Percentiles rank a stretch among this genome's conserved stretches.
Evolutionary conservation across 2,888 invertebrate species (phyloP).

Genomic region (Glaucopsyche alexis): DNA sequence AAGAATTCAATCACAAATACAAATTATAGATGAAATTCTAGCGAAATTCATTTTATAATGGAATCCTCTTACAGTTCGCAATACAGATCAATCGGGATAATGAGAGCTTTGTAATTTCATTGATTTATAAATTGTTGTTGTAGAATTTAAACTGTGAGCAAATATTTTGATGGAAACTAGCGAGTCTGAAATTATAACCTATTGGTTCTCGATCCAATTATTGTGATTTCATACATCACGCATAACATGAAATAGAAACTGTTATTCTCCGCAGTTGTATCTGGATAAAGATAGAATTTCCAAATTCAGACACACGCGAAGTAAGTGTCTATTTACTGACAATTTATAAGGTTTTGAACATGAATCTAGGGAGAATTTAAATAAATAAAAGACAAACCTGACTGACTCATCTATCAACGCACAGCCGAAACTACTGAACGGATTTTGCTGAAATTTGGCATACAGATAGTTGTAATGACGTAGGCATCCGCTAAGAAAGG

Average conservation of each 20-base stretch:
- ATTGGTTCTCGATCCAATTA: neutral
- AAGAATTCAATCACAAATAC: neutral
- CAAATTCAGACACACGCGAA: no score
- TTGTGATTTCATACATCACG: neutral
- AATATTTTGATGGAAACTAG: slow-evolving; percentile 20
- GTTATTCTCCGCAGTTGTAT: neutral
- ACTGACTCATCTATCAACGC: no score
- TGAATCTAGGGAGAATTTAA: no score
- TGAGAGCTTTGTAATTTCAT: slow-evolving; percentile 18
- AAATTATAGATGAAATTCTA: neutral
- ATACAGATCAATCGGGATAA: slow-evolving; percentile 28
- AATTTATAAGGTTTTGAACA: no score
- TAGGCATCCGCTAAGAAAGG: no score
- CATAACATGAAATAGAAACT: neutral
- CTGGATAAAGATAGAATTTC: neutral
- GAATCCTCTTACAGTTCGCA: slow-evolving; percentile 4
- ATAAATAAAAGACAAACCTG: no score
- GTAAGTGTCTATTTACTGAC: no score
- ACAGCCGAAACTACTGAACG: no score
- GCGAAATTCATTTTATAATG: slow-evolving; percentile 10
- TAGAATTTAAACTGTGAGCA: neutral
- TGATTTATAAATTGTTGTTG: slow-evolving; percentile 6
- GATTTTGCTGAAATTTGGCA: no score
- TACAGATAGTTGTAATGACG: no score
- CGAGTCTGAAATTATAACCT: neutral